phyloP scores from a whole-genome alignment of 2,113 vertebrate genomes.

The Hyperoodon ampullatus region DNA sequence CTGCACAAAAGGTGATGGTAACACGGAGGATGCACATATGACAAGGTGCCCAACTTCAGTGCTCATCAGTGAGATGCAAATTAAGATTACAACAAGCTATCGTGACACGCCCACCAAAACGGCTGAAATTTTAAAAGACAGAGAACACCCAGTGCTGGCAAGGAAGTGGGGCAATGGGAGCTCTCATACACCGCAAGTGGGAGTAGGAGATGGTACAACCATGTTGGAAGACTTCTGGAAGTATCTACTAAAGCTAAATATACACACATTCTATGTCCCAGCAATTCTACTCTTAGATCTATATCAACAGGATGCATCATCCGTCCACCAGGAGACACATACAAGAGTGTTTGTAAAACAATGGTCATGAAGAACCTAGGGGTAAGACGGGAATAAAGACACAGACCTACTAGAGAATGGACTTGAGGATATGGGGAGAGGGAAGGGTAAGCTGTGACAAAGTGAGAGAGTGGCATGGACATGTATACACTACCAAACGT shows the following conservation, averaged over 20 bases:
- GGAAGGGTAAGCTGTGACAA: no score
- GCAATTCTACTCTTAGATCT: rapidly evolving
- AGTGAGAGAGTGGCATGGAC: no score
- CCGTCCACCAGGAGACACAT: background rate
- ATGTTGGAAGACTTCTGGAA: background rate
- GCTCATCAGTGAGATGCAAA: background rate
- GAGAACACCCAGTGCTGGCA: rapidly evolving
- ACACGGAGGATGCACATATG: rapidly evolving
- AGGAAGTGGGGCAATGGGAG: background rate
- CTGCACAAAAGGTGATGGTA: background rate
- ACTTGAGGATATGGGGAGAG: no score
- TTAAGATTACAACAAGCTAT: background rate
- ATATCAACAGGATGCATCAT: rapidly evolving
- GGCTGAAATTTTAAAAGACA: background rate
- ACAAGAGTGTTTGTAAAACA: background rate
- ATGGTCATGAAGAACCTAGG: no score
- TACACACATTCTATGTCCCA: background rate
- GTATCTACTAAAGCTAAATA: background rate
- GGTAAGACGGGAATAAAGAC: no score
- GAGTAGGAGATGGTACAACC: rapidly evolving
- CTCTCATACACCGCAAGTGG: rapidly evolving
- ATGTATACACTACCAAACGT: no score
- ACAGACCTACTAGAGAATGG: no score
- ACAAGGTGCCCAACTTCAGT: background rate
- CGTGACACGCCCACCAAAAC: background rate